These are phyloP conservation scores for Vireo altiloquus DNA, from an alignment of 2,113 vertebrate genomes.

Conservation along the genomic window DNA sequence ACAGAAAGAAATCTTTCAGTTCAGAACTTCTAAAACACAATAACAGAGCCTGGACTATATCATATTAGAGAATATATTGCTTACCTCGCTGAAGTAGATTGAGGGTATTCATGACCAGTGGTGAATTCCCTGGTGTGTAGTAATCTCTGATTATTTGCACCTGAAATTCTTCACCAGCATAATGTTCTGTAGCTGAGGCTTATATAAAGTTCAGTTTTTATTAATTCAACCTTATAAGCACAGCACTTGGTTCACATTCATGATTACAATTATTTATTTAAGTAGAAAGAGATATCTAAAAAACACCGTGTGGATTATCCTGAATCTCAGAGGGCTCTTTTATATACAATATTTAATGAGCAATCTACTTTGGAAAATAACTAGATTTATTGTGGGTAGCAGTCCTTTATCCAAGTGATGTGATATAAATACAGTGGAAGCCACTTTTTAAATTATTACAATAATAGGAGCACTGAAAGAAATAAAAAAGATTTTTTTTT, in stretches of 20 bases:
- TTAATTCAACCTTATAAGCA: slow-evolving; percentile 68
- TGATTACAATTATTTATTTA: slow-evolving; percentile 68
- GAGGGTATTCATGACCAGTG: slow-evolving; percentile 41
- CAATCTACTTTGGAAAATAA: slow-evolving; percentile 52
- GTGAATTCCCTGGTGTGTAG: slow-evolving; percentile 8
- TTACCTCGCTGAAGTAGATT: background rate
- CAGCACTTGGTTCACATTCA: slow-evolving; percentile 30
- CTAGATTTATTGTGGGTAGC: slow-evolving; percentile 54
- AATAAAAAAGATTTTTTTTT: slow-evolving; percentile 13
- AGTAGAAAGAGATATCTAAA: slow-evolving; percentile 55
- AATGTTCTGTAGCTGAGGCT: slow-evolving; percentile 48
- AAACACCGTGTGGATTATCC: slow-evolving; percentile 51
- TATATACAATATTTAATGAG: slow-evolving; percentile 27
- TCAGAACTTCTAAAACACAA: background rate
- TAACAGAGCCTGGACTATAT: slow-evolving; percentile 3
- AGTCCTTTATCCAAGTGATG: slow-evolving; percentile 27
- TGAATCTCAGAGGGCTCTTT: slow-evolving; percentile 53
- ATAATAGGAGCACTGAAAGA: slow-evolving; percentile 55
- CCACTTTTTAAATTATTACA: slow-evolving; percentile 52
- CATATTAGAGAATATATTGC: background rate
- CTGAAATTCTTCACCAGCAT: slow-evolving; percentile 58
- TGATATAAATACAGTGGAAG: slow-evolving; percentile 58
- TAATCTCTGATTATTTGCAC: slow-evolving; percentile 55
- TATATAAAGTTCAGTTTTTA: slow-evolving; percentile 65
- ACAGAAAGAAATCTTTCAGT: background rate